These are phyloP conservation scores for Campylorhamphus procurvoides DNA, from an alignment of 2,113 vertebrate species.

Conservation along the genomic window DNA sequence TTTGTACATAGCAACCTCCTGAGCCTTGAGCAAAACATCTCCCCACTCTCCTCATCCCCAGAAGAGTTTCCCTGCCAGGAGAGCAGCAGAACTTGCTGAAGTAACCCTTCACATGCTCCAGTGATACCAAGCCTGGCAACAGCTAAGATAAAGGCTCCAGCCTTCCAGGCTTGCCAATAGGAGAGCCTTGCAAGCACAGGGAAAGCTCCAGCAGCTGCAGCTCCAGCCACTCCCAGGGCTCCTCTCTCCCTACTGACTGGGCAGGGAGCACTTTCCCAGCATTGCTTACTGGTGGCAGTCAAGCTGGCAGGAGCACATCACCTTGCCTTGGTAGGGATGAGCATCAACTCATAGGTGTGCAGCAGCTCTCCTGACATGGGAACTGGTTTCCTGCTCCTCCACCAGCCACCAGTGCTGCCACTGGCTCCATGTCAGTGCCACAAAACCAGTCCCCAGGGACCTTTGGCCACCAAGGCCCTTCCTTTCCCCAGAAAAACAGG, in stretches of 20 bases:
- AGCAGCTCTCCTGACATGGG: neutral
- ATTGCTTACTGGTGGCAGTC: neutral
- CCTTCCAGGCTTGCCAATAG: neutral
- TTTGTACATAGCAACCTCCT: neutral
- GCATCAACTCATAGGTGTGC: fast-evolving
- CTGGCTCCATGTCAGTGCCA: fast-evolving
- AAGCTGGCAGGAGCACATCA: neutral
- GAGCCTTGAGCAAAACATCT: neutral
- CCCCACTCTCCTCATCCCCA: fast-evolving
- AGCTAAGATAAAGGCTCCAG: neutral
- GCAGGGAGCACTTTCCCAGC: neutral
- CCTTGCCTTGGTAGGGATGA: neutral
- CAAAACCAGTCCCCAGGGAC: neutral
- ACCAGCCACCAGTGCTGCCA: fast-evolving
- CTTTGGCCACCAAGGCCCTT: neutral
- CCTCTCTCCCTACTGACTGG: neutral
- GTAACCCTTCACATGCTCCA: no score
- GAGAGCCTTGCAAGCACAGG: neutral
- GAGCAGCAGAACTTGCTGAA: neutral
- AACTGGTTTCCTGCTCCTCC: neutral
- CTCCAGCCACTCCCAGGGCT: neutral
- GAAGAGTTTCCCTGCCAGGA: neutral
- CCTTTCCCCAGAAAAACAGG: neutral
- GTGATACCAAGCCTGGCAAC: neutral
- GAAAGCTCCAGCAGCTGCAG: neutral